Percentiles rank a stretch among this genome's conserved stretches.
Evolutionary conservation across 2,888 invertebrate genomes (phyloP).

Genomic region (Coecobrya sp.): DNA sequence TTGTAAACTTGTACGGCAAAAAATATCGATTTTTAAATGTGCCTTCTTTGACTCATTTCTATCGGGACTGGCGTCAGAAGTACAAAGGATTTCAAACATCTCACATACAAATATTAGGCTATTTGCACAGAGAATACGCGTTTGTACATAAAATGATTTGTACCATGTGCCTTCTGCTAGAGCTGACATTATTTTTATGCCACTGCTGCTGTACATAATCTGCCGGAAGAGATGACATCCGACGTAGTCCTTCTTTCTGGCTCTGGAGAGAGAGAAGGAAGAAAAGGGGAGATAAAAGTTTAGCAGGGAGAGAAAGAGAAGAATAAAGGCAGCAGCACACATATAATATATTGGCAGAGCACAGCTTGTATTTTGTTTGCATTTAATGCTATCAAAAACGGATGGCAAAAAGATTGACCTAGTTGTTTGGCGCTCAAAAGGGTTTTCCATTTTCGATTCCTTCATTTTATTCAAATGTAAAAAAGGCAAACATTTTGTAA

Average conservation of each 20-base stretch:
- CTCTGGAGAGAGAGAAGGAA: conserved; percentile 8
- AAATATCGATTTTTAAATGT: conserved; percentile 53
- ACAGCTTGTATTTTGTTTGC: conserved; percentile 6
- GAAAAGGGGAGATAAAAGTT: conserved; percentile 33
- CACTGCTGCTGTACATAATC: conserved; percentile 48
- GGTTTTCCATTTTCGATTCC: conserved; percentile 28
- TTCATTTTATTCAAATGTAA: conserved; percentile 10
- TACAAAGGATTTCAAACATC: neutral
- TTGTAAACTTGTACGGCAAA: neutral
- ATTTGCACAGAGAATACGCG: neutral
- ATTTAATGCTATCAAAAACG: conserved; percentile 45
- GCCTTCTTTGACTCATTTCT: neutral
- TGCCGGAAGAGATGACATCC: conserved; percentile 58
- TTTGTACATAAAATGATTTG: conserved; percentile 49
- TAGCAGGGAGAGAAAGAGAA: neutral
- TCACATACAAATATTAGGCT: conserved; percentile 14
- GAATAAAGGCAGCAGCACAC: neutral
- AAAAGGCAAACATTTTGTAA: neutral
- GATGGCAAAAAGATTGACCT: conserved; percentile 48
- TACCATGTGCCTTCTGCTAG: conserved; percentile 37
- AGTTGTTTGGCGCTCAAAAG: conserved; percentile 33
- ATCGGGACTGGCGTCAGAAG: neutral
- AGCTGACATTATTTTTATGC: conserved; percentile 47
- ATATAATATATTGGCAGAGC: neutral
- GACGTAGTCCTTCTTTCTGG: conserved; percentile 17